Base-by-base conservation (phyloP, 2,888 invertebrate species). In the Dione vanillae region DNA sequence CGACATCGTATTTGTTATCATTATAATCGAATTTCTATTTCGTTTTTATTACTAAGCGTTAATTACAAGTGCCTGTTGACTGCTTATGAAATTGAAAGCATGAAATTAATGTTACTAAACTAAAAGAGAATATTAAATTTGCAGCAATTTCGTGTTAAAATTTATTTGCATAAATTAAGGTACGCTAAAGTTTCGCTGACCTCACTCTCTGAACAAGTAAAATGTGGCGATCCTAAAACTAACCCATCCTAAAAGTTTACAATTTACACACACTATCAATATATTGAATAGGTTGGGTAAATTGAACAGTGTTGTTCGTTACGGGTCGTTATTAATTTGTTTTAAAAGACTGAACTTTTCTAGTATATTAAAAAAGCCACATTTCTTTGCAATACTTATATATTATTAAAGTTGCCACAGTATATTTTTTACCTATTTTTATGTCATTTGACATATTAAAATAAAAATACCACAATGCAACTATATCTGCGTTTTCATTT, bases 161-260 rank as follows among this genome's bases (percentile, higher is more conserved):
- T 16, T 56, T 56, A 54, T 54, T 54, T 54, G 16, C 37, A 37
- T 37, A 54, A n/a, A 54, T 35, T 54, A 9, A 56, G 56, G 16
- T 49, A 40, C 19, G 37, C 16, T 14, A 64, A 64, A 64, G 64
- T 64, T 64, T 37, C 35, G 47, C 37, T 19, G 37, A 49, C 49
- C 49, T 64, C 49, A 47, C 47, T 64, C 49, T n/a, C 47, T 20
- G 40, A 64, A 35, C 49, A 49, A 49, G 47, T 40, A 51, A 51
- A 64, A 64, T 64, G 47, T 64, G 35, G n/a, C 49, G 37, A 37
- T 47, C 37, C 54, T 47, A 40, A 69, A 69, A 51, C 58, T 65
- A 65, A 20, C 41, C 43, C 14, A 5, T n/a, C 69, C 69, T 49
- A 65, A 69, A 69, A 69, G 65, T 69, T 69, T 49, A 58, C 41